Percentiles rank a stretch among this genome's conserved stretches.
These are phyloP conservation scores for Macrophya annulata DNA, from an alignment of 2,888 invertebrate species.

Conservation along the genomic window DNA sequence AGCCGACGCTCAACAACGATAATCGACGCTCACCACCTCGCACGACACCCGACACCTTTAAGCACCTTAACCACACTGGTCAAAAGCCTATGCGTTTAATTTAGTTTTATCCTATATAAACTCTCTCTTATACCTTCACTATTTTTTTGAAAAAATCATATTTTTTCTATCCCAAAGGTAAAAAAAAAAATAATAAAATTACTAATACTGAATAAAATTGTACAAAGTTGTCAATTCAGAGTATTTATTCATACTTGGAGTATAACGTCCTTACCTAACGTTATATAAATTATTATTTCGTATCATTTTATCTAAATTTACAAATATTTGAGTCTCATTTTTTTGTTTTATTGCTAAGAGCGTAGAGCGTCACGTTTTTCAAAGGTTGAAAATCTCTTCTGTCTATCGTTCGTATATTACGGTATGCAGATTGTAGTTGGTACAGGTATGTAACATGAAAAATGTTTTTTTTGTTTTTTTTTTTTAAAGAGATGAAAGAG, in stretches of 20 bases:
- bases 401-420: neutral
- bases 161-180: neutral
- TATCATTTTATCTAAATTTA: neutral
- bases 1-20: conserved; percentile 52
- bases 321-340: neutral
- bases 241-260: too few relatives aligned
- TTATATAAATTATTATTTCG: neutral
- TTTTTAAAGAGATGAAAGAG: conserved; percentile 6
- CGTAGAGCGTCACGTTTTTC: neutral
- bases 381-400: neutral
- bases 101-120: neutral
- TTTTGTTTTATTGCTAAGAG: neutral
- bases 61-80: conserved; percentile 15
- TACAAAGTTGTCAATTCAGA: too few relatives aligned
- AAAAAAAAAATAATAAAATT: neutral
- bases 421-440: conserved; percentile 21
- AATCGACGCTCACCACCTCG: conserved; percentile 40
- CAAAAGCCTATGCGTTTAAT: neutral
- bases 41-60: conserved; percentile 49
- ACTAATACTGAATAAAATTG: neutral
- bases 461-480: neutral
- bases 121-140: too few relatives aligned
- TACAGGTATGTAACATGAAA: neutral
- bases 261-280: neutral
- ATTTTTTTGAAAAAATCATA: neutral